Evolutionary conservation across 2,113 vertebrate species (phyloP), one percentile per base, ranked within the genome.

Genomic region (Lipophrys pholis): DNA sequence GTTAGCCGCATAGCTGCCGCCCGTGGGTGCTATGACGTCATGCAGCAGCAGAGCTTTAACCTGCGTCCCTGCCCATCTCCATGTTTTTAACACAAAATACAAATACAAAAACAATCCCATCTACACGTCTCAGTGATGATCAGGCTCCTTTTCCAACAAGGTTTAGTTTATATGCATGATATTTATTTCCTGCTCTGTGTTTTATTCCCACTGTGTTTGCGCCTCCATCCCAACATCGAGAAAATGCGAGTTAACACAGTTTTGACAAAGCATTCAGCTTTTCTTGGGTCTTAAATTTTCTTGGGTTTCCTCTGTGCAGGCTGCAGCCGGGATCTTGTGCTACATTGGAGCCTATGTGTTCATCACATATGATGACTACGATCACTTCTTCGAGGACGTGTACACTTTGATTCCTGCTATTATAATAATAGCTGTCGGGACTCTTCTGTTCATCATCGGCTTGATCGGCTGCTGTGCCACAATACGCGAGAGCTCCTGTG

Each of bases 291-390:
- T 30, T 30, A 30, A 30, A 30, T 2, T 58, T 11, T 72, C 11
- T 21, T 10, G 21, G 7, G 11, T 4, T 67, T 42, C 69, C 3
- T 86, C 58, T 1, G 39, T 80, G 4, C 41, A 99, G 97, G 97
- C 97, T 30, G 97, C 97, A 40, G 97, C 97, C 43, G 97, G 97
- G 49, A 99, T 99, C 55, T 84, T 99, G 65, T 99, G 97, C 92
- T 99, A 99, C 3, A 97, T 99, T n/a, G 97, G 97, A 66, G 97
- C 97, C 70, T 99, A 99, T 12, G 97, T 99, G 87, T 99, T 99
- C 75, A 98, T 99, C 94, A 99, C 97, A 0, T 99, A 99, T 0
- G 97, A 99, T 1, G 97, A 99, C 91, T 99, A 99, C 0, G 96
- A 98, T 69, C 97, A 99, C 82, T 99, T 99, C 93, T 98, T 99